Percentiles rank a stretch among this genome's conserved stretches.
Evolutionary conservation across 2,888 invertebrate species (phyloP).

Genomic region (Dolichomitus sp.): DNA sequence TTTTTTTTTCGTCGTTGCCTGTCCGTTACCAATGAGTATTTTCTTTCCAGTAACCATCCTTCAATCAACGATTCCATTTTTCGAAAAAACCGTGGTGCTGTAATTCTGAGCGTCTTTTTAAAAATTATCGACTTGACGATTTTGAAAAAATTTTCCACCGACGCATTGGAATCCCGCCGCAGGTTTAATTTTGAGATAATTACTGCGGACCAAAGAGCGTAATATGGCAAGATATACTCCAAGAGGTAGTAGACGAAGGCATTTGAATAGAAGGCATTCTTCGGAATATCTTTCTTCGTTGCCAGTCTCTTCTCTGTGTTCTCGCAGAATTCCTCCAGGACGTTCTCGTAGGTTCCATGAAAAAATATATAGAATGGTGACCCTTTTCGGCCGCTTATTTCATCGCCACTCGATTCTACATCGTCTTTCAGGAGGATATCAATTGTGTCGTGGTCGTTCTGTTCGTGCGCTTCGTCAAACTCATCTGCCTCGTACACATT

Average conservation of each 20-base stretch:
- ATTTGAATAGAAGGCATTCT: neutral
- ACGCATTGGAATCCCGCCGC: conserved; percentile 32
- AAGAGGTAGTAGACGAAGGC: conserved; percentile 15
- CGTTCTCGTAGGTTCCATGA: neutral
- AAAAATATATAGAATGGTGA: neutral
- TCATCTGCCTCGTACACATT: neutral
- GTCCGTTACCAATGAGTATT: neutral
- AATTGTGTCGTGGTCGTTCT: neutral
- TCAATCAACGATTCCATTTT: conserved; percentile 9
- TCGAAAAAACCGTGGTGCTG: neutral
- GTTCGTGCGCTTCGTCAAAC: neutral
- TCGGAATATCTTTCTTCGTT: neutral
- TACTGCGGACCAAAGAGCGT: conserved; percentile 42
- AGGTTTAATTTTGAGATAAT: neutral
- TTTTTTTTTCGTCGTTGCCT: conserved; percentile 11
- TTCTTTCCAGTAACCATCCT: conserved; percentile 5
- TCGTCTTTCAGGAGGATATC: neutral
- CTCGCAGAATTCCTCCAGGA: neutral
- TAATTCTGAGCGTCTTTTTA: conserved; percentile 6
- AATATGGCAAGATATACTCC: conserved; percentile 26
- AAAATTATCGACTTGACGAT: conserved; percentile 34
- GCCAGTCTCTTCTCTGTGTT: neutral
- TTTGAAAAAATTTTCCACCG: conserved; percentile 49
- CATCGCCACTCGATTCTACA: neutral
- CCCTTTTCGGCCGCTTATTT: neutral